Evolutionary conservation across 2,113 vertebrate species (phyloP), one percentile per base, ranked within the genome.

Genomic region (Engystomops pustulosus): DNA sequence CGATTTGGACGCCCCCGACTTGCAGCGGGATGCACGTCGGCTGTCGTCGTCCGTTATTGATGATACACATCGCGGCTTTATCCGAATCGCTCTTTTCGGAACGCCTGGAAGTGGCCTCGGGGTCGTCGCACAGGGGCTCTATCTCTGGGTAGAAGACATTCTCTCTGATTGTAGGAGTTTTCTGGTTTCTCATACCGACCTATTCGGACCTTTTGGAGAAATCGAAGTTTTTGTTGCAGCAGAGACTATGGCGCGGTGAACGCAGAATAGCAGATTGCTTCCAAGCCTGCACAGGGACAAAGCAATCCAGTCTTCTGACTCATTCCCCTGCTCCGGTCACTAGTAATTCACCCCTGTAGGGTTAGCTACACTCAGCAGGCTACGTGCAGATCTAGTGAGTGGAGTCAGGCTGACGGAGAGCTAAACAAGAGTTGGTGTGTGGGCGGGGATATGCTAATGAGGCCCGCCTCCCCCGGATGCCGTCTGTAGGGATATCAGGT

Each of bases 151-250:
- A 84, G 32, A 79, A 79, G 8, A 30, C 83, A 70, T 79, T 84
- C 72, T 79, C 74, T 79, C 36, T 78, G 60, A 78, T 32, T 9
- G 55, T 58, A 69, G 83, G 17, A 58, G 62, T 20, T 38, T 84
- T 72, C 83, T 79, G 72, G 62, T 70, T 84, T 84, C 83, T 84
- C 83, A 84, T 84, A 58, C 45, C 75, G 30, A 51, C 58, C 34
- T n/a, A 38, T 10, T 49, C 41, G 32, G 3, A 25, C 49, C 49
- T 44, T n/a, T 0, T 15, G 8, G 47, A 17, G 62, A 67, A 67
- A 36, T 1, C 2, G 30, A 67, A 67, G 71, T 83, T 62, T 10
- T n/a, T n/a, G n/a, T n/a, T n/a, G n/a, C n/a, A 10, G 70, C 70
- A 32, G 34, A 49, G 18, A 36, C 36, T n/a, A 30, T 6, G 20